phyloP scores from a whole-genome alignment of 2,888 invertebrate species.

The Spatulosminthurus flaviceps region DNA sequence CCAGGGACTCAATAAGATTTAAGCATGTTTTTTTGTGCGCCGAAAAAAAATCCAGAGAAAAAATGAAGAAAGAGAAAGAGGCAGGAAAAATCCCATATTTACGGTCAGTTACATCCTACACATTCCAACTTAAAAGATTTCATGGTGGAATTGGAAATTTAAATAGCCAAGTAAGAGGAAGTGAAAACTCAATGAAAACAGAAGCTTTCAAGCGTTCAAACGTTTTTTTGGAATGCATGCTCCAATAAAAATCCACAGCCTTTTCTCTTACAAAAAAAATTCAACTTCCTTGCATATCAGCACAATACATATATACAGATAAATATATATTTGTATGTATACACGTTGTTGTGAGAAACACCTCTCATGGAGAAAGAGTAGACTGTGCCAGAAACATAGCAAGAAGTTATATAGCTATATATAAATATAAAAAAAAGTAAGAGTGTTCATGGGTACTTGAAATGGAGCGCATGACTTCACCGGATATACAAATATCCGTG shows the following conservation, averaged over 20 bases:
- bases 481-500: conserved; percentile 77
- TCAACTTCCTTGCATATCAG: not conserved
- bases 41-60: not conserved
- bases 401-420: not conserved
- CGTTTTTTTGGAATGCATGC: too few species aligned
- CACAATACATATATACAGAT: too few species aligned
- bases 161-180: not conserved
- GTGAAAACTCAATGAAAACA: conserved; percentile 4
- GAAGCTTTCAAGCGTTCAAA: too few species aligned
- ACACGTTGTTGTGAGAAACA: not conserved
- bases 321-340: too few species aligned
- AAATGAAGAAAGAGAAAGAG: not conserved
- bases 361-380: not conserved
- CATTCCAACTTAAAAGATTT: not conserved
- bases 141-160: too few species aligned
- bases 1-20: not conserved
- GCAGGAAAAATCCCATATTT: not conserved
- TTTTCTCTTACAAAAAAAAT: not conserved
- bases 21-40: not conserved
- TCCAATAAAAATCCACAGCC: not conserved
- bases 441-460: conserved; percentile 68
- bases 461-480: conserved; percentile 90
- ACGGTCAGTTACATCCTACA: conserved; percentile 22
- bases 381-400: conserved; percentile 19
- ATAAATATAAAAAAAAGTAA: not conserved